Conservation (phyloP, 2,113 vertebrate genomes). For the Strigops habroptila region DNA sequence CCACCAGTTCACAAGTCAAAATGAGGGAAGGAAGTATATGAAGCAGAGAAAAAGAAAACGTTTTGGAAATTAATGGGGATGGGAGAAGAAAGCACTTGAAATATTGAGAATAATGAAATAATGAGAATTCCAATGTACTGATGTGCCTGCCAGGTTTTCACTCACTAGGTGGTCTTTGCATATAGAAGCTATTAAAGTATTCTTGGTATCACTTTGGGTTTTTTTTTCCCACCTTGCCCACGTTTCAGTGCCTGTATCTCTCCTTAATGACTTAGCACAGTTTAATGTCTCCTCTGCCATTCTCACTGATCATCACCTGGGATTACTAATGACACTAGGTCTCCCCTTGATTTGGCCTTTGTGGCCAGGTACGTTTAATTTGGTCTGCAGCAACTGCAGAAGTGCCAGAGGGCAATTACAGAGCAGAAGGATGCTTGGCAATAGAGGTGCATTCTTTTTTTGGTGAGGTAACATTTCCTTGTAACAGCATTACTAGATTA, state of each 20-base stretch:
- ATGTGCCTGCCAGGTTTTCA: background rate
- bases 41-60: background rate
- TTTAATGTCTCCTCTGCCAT: background rate
- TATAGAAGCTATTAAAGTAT: background rate
- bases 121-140: background rate
- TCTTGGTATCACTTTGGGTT: background rate
- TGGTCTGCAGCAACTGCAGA: background rate
- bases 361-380: background rate
- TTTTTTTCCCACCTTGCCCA: background rate
- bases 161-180: background rate
- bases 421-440: background rate
- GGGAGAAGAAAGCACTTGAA: background rate
- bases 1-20: background rate
- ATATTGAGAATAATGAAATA: background rate
- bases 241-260: background rate
- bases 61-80: background rate
- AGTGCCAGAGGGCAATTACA: background rate
- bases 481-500: background rate
- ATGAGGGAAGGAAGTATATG: background rate
- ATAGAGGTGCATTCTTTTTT: background rate
- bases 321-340: background rate
- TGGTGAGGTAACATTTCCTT: background rate
- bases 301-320: background rate
- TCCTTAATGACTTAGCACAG: background rate
- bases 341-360: background rate